Evolutionary conservation across 2,113 vertebrate genomes (phyloP).

Genomic region (Apteryx owenii): DNA sequence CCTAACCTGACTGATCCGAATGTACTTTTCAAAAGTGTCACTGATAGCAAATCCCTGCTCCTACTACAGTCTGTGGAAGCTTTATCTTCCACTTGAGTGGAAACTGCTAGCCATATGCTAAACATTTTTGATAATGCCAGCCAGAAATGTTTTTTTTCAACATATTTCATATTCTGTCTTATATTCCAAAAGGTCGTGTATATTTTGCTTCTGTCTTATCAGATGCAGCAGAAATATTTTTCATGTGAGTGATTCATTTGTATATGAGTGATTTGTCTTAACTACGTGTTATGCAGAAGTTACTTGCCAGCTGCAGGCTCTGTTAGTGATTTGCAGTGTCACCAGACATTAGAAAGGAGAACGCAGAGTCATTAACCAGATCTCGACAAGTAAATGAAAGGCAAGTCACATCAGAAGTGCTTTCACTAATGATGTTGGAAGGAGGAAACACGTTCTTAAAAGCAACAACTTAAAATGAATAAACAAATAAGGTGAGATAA

Average conservation of each 20-base stretch:
- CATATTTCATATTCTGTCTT: neutral
- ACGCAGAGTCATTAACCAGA: neutral
- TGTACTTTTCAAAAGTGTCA: neutral
- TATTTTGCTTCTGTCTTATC: slow-evolving; percentile 26
- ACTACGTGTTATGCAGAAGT: neutral
- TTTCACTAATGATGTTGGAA: neutral
- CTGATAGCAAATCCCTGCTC: neutral
- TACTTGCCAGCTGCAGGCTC: neutral
- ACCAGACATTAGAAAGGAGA: neutral
- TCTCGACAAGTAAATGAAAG: neutral
- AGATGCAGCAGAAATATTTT: slow-evolving; percentile 6
- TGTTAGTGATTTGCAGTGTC: slow-evolving; percentile 18
- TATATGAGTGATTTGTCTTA: neutral
- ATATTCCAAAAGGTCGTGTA: neutral
- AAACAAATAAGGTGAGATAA: neutral
- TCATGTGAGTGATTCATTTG: neutral
- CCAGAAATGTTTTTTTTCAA: neutral
- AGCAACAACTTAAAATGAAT: neutral
- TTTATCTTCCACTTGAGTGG: slow-evolving; percentile 12
- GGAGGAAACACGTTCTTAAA: neutral
- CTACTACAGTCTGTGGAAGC: neutral
- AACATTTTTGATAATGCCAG: neutral
- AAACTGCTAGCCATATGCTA: slow-evolving; percentile 7
- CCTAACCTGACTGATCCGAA: neutral
- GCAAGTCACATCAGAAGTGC: neutral